Evolutionary conservation across 2,113 vertebrate species (phyloP), one percentile per base, ranked within the genome.

Genomic region (Myotis brandtii): DNA sequence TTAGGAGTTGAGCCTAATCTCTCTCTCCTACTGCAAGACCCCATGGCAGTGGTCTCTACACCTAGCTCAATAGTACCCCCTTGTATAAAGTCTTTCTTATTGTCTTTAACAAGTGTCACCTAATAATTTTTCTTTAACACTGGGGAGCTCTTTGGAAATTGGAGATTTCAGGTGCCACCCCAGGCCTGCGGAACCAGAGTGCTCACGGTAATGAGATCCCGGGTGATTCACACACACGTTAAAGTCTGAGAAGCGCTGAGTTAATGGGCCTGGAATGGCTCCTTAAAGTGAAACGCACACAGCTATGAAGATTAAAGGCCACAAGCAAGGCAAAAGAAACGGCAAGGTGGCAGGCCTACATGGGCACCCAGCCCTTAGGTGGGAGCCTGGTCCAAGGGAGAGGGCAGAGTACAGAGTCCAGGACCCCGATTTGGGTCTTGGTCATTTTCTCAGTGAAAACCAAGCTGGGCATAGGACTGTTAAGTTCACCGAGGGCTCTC

Each of bases 161-260:
- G 34, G 25, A 50, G 23, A 3, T 56, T 59, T 86, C 32, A 6
- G 13, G 84, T 12, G n/a, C 25, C 32, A 10, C 50, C 62, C 37
- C 66, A 32, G 43, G 50, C 62, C 52, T 79, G 0, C 70, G 16
- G 34, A 66, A 54, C 70, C 70, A 46, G 46, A 72, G 40, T 0
- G 0, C 1, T 1, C 18, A 16, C 0, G 0, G 40, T 32, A 27
- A 18, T 12, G n/a, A 85, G 34, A 43, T 37, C 18, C 37, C 79
- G 64, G 54, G 54, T 67, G 70, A 66, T 40, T n/a, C 46, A 1
- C 9, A 4, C 12, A 27, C 46, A 32, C 3, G 4, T 40, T 73
- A 3, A 77, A 52, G 37, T 75, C 62, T 34, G 72, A 89, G 54
- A 50, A 69, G 72, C 11, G 0, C 46, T 48, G 52, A 52, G 30